These are phyloP conservation scores for Haliaeetus leucogaster DNA, from an alignment of 2,113 vertebrate species.

Conservation along the genomic window DNA sequence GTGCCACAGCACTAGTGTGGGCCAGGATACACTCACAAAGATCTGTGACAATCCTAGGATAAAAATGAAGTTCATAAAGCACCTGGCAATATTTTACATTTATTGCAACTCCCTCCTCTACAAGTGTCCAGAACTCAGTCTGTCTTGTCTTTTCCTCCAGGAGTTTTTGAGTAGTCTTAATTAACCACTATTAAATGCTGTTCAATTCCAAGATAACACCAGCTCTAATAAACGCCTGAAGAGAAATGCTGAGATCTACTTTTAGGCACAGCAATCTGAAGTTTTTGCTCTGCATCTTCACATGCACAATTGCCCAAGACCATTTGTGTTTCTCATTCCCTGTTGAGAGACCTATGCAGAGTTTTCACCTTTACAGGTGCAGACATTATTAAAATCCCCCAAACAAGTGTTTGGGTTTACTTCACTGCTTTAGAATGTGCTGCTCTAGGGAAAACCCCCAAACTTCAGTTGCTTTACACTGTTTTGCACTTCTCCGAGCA, in stretches of 20 bases:
- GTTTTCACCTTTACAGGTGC: neutral
- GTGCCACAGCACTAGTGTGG: neutral
- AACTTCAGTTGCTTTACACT: neutral
- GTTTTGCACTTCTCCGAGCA: neutral
- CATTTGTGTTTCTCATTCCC: neutral
- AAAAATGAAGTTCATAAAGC: neutral
- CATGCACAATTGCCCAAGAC: neutral
- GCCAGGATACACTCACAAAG: neutral
- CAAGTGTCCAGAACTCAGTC: neutral
- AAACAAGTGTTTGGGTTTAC: neutral
- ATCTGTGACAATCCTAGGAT: neutral
- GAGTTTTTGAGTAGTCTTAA: neutral
- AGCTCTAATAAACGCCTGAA: neutral
- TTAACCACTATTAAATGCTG: neutral
- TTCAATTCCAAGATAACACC: neutral
- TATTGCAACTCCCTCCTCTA: neutral
- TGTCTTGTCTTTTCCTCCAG: neutral
- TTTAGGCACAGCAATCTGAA: neutral
- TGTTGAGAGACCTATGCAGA: neutral
- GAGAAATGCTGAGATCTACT: neutral
- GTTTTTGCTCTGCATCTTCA: neutral
- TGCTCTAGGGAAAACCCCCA: neutral
- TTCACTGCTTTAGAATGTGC: neutral
- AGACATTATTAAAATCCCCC: neutral
- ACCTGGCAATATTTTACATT: neutral